Percentiles rank a stretch among this genome's conserved stretches.
Conservation (phyloP, 2,113 vertebrate species). For the Amazona guildingii region DNA sequence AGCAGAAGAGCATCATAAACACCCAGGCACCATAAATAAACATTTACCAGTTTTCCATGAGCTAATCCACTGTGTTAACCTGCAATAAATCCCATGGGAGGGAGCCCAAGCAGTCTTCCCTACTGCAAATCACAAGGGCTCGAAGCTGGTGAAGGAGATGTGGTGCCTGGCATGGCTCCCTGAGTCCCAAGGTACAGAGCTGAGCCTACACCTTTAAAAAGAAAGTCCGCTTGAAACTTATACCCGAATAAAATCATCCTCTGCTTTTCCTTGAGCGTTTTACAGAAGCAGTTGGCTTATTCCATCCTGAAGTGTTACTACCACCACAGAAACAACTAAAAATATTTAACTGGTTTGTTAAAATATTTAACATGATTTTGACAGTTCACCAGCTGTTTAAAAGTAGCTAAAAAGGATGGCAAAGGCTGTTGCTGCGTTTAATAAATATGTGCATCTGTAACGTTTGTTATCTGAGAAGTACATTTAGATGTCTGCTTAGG, state of each 20-base stretch:
- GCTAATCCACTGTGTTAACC: background rate
- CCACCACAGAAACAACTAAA: constrained; percentile 29
- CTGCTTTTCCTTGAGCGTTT: background rate
- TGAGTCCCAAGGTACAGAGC: background rate
- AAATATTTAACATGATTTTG: constrained; percentile 64
- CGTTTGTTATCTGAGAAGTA: constrained; percentile 63
- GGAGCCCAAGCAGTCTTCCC: background rate
- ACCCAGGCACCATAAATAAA: constrained; percentile 35
- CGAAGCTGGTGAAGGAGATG: fast-evolving
- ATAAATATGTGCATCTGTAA: constrained; percentile 36
- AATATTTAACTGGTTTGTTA: constrained; percentile 67
- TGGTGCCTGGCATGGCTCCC: fast-evolving
- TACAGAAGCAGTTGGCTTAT: background rate
- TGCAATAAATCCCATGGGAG: background rate
- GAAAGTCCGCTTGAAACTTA: background rate
- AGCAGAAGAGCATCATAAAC: constrained; percentile 33
- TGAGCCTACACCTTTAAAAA: background rate
- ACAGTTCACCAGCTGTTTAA: constrained; percentile 73
- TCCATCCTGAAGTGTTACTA: constrained; percentile 23
- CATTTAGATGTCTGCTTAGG: constrained; percentile 62
- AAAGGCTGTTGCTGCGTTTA: constrained; percentile 29
- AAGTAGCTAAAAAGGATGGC: constrained; percentile 61
- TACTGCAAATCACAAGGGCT: background rate
- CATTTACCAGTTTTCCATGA: constrained; percentile 42
- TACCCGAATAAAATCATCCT: background rate